Base-by-base conservation (phyloP, 2,888 invertebrate genomes). In the Heterodera filipjevi region DNA sequence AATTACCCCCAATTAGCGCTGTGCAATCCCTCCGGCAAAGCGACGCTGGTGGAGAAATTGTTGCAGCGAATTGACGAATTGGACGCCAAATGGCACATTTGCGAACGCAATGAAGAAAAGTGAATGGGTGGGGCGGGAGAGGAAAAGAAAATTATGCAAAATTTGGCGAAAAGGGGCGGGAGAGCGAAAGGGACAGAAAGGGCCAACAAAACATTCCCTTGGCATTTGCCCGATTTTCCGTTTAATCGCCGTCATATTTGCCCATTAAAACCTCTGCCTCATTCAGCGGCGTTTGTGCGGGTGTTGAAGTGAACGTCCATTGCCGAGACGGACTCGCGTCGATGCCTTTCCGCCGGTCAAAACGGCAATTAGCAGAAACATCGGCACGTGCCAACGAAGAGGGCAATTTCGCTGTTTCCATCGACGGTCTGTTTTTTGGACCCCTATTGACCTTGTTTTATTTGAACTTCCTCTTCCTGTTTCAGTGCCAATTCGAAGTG, bases 61-160 rank as follows among this genome's bases (percentile, higher is more conserved):
- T 93, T 94, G 84, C 93, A 93, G 85, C 95, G 95, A 14, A 94
- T 97, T 77, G 94, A 95, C 87, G 93, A 94, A 73, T 92, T 96
- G 77, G 96, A 97, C 90, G 93, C 95, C 86, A 95, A 96, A 88
- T 97, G 96, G 96, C 94, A 95, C 92, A 94, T 96, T 93, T 96
- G 96, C 90, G 95, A 35, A 32, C 68, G 68, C 22, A 35, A 68
- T 14, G 33, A 22, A 33, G 68, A 32, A 30, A 68, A 68, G 35
- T 75, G 75, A 75, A 35, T n/a, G 19, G 27, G 2, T 10, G 27
- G 33, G 12, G 19, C 68, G 33, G 33, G 0, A 14, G 5, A n/a
- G 12, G 66, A 32, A 66, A 66, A 35, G 68, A 32, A 66, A 66
- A 68, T 68, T 68, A 59, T 59, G 68, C 19, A 68, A 32, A 35